Evolutionary conservation across 2,888 invertebrate genomes (phyloP), one percentile per base, ranked within the genome.

Genomic region (Sycophila texana): DNA sequence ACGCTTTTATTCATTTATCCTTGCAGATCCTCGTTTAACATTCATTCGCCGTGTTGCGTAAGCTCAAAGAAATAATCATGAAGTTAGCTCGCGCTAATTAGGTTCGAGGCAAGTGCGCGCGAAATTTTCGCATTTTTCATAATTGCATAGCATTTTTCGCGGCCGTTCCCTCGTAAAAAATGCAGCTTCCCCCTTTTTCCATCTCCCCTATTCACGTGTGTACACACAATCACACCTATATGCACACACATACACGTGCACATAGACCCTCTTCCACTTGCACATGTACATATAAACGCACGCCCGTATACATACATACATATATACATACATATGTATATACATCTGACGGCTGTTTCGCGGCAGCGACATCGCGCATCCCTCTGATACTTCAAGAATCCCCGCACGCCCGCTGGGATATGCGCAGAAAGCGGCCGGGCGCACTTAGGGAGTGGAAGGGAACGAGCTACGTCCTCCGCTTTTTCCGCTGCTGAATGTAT

Each of bases 361-460:
- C 63, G 39, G 10, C 22, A 47, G 26, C 47, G 68, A 68, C 75
- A 20, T 22, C 51, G 20, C 60, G 67, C 74, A 39, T 75, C 60
- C 53, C 60, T 22, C 60, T 53, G 60, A 75, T 70, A 63, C 70
- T 70, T 76, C 26, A 70, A 76, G 70, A 63, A 76, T 71, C 61
- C 30, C 47, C 26, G 51, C 53, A 14, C 51, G 30, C n/a, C 18
- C 26, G 58, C 22, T 12, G 13, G 63, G 26, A 39, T 57, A 70
- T 57, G 70, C 65, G 70, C 63, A 76, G 55, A 76, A 55, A 76
- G 57, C 39, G 39, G 39, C 65, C 22, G 47, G 20, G 61, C 39
- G 72, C 63, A 65, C 74, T 66, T 66, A 58, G 74, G 26, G 2
- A 49, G 55, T 57, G 20, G 4, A 70, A 53, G 14, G 39, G 18